Evolutionary conservation across 2,797 vertebrate genomes (phyloP).

Genomic region (Sebastes nivosus): DNA sequence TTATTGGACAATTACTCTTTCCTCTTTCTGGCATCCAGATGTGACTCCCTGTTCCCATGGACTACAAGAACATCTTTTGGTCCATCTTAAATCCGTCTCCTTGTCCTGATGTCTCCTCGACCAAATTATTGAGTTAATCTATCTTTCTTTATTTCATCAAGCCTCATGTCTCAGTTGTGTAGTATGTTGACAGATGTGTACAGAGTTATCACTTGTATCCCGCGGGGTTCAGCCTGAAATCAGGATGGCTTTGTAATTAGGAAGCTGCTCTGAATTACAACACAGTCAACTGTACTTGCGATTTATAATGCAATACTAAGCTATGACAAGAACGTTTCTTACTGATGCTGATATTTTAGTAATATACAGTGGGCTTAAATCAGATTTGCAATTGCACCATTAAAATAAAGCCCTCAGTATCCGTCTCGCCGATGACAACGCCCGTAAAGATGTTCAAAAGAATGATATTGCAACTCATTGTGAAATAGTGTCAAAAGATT

Average conservation of each 20-base stretch:
- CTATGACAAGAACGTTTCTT: background rate
- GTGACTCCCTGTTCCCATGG: background rate
- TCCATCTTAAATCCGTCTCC: slow-evolving; percentile 7
- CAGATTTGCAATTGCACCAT: background rate
- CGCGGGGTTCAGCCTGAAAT: background rate
- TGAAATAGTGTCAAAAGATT: background rate
- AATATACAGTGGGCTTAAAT: background rate
- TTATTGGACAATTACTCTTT: background rate
- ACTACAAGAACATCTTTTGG: slow-evolving; percentile 3
- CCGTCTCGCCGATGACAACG: background rate
- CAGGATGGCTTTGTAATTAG: background rate
- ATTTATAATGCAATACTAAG: background rate
- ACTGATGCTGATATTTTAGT: background rate
- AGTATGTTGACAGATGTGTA: background rate
- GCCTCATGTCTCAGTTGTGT: background rate
- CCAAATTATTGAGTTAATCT: background rate
- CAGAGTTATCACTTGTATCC: background rate
- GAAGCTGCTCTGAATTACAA: background rate
- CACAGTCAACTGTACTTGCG: background rate
- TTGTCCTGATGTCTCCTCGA: background rate
- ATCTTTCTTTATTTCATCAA: slow-evolving; percentile 1
- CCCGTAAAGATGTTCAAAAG: background rate
- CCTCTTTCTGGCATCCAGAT: background rate
- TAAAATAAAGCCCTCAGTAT: background rate
- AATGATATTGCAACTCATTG: background rate